Evolutionary conservation across 2,113 vertebrate species (phyloP).

Genomic region (Syngnathoides biaculeatus): DNA sequence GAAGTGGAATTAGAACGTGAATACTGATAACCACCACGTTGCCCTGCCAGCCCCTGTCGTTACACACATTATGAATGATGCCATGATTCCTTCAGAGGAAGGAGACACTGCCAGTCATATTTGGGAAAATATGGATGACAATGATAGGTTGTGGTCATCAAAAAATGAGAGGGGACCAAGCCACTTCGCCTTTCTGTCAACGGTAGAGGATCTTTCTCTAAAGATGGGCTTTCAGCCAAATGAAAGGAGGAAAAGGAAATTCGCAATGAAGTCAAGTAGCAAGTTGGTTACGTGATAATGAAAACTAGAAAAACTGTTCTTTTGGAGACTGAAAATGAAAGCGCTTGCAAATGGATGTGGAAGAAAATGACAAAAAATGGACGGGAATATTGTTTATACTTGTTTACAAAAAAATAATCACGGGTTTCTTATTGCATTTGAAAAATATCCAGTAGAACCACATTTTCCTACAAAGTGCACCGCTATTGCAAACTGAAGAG

Average conservation of each 20-base stretch:
- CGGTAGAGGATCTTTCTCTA: not conserved
- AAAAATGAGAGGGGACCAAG: constrained; percentile 16
- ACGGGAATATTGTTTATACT: too few species aligned
- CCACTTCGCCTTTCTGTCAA: constrained; percentile 34
- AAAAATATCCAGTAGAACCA: too few species aligned
- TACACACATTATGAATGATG: constrained; percentile 57
- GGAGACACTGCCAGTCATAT: constrained; percentile 60
- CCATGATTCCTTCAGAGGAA: constrained; percentile 51
- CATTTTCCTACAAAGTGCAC: too few species aligned
- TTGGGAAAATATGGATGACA: constrained; percentile 67
- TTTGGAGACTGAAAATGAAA: too few species aligned
- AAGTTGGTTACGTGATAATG: not conserved
- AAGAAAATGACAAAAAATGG: too few species aligned
- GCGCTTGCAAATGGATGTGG: too few species aligned
- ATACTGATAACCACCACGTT: constrained; percentile 50
- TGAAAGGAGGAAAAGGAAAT: not conserved
- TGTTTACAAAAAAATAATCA: too few species aligned
- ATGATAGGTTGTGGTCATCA: constrained; percentile 49
- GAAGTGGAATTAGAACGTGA: constrained; percentile 58
- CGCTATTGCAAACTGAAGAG: too few species aligned
- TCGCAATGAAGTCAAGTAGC: too few species aligned
- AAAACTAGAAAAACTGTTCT: too few species aligned
- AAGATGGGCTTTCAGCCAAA: not conserved
- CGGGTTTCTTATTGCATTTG: too few species aligned
- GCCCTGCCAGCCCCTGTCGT: constrained; percentile 63